Percentiles rank a stretch among this genome's conserved stretches.
These are phyloP conservation scores for Drosophila monieri DNA, from an alignment of 2,888 invertebrate genomes.

Conservation along the genomic window DNA sequence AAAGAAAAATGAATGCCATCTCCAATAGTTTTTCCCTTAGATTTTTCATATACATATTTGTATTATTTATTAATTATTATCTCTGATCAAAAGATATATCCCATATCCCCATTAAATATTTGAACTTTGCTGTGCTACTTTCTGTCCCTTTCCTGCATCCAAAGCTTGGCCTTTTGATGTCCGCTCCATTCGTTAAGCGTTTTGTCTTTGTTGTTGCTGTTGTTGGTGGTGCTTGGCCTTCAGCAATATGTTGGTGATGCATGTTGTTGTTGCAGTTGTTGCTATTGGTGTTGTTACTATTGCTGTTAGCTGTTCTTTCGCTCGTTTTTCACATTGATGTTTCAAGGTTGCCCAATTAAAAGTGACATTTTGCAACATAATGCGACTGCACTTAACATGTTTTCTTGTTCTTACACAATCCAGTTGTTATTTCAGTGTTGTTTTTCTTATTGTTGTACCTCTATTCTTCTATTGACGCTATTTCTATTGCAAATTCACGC, in stretches of 20 bases:
- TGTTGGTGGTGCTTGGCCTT: conserved; percentile 58
- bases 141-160: conserved; percentile 57
- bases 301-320: conserved; percentile 60
- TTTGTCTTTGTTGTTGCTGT: conserved; percentile 65
- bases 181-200: conserved; percentile 70
- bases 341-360: conserved; percentile 82
- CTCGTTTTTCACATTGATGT: conserved; percentile 71
- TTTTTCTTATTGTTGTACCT: conserved; percentile 24
- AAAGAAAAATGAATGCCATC: too few species aligned
- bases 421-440: conserved; percentile 35
- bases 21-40: too few species aligned
- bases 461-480: conserved; percentile 13
- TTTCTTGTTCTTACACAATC: conserved; percentile 63
- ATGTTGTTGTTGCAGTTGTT: conserved; percentile 51
- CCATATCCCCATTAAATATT: neutral
- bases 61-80: too few species aligned
- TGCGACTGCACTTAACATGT: conserved; percentile 78
- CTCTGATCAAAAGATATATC: too few species aligned
- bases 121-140: conserved; percentile 9
- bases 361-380: conserved; percentile 81
- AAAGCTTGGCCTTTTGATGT: conserved; percentile 61
- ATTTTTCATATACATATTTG: too few species aligned
- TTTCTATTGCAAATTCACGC: conserved; percentile 62
- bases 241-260: conserved; percentile 61
- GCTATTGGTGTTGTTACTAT: conserved; percentile 61